phyloP scores from a whole-genome alignment of 2,888 invertebrate species.

The Pseudeuparius sepicola region DNA sequence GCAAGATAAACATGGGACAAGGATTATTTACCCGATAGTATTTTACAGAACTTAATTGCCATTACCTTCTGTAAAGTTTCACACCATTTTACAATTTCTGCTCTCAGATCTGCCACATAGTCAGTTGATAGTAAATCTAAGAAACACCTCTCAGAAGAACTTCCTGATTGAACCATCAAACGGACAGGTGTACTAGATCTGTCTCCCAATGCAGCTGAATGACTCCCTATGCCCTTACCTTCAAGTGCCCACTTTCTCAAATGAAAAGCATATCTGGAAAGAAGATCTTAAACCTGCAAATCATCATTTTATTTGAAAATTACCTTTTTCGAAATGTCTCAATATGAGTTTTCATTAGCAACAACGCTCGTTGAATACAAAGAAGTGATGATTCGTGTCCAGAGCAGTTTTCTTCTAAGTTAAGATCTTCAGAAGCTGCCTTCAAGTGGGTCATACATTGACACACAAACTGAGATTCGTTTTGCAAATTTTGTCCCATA shows the following conservation, averaged over 20 bases:
- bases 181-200: conserved; percentile 58
- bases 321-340: conserved; percentile 80
- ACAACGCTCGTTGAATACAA: conserved; percentile 80
- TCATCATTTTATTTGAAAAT: conserved; percentile 10
- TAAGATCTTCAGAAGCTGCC: conserved; percentile 69
- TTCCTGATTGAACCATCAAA: conserved; percentile 80
- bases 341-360: conserved; percentile 83
- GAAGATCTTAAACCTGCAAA: conserved; percentile 5
- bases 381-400: conserved; percentile 72
- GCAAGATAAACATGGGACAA: no score
- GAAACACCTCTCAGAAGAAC: conserved; percentile 73
- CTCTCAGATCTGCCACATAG: conserved; percentile 82
- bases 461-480: conserved; percentile 87
- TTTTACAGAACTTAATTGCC: conserved; percentile 9
- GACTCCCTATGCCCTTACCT: conserved; percentile 67
- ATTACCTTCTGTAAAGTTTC: conserved; percentile 48
- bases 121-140: conserved; percentile 77
- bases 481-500: conserved; percentile 82
- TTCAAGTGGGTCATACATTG: conserved; percentile 88
- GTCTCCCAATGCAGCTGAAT: conserved; percentile 55
- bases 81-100: conserved; percentile 96
- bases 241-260: conserved; percentile 82
- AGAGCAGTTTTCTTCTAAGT: conserved; percentile 34
- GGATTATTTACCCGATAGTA: no score
- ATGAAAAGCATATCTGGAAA: conserved; percentile 71